phyloP scores from a whole-genome alignment of 1,140 invertebrate genomes.

The Drosophila kepulauana region DNA sequence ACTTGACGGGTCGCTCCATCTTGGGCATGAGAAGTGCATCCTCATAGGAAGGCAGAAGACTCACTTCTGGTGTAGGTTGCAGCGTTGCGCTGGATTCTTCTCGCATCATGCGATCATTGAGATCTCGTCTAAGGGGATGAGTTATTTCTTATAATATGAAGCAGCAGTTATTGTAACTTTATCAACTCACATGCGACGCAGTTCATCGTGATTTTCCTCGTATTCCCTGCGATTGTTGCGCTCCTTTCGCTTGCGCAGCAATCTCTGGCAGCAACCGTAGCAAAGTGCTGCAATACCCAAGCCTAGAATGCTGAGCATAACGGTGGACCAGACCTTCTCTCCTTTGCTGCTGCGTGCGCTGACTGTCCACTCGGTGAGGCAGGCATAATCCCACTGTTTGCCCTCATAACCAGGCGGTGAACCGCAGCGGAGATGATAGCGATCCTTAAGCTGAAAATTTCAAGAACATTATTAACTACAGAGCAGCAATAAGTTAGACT shows the following conservation, averaged over 20 bases:
- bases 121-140: conserved; percentile 79
- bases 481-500: neutral
- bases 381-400: conserved; percentile 88
- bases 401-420: conserved; percentile 87
- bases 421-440: conserved; percentile 86
- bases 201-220: conserved; percentile 85
- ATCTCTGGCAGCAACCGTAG: conserved; percentile 79
- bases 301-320: conserved; percentile 85
- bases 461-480: neutral
- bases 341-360: conserved; percentile 74
- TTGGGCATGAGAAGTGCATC: conserved; percentile 90
- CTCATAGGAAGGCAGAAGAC: conserved; percentile 89
- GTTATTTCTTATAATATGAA: neutral
- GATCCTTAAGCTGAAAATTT: conserved; percentile 63
- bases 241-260: conserved; percentile 84
- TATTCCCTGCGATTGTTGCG: conserved; percentile 59
- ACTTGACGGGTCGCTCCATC: conserved; percentile 87
- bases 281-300: conserved; percentile 36
- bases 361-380: conserved; percentile 87
- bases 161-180: neutral
- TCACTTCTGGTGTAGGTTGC: conserved; percentile 87
- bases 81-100: conserved; percentile 86
- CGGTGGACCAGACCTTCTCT: conserved; percentile 88
- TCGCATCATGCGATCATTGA: conserved; percentile 86
- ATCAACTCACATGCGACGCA: conserved; percentile 87